These are phyloP conservation scores for Perognathus longimembris DNA, from an alignment of 2,113 vertebrate species.

Conservation along the genomic window DNA sequence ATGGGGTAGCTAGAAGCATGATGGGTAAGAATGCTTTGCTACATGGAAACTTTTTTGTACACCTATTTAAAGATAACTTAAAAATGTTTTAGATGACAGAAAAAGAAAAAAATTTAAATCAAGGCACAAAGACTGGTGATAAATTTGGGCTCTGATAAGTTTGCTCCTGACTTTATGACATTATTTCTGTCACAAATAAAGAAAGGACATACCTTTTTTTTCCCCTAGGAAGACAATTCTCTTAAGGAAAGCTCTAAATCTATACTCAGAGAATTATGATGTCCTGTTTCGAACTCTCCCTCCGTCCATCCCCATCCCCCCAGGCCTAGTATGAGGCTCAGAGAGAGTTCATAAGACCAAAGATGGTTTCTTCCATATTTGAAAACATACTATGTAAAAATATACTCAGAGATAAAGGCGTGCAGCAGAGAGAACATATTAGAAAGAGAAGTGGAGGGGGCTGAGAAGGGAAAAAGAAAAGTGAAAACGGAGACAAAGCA, in stretches of 20 bases:
- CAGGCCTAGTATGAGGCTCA: neutral
- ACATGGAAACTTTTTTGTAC: too few relatives aligned
- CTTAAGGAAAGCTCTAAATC: neutral
- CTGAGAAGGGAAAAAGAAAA: neutral
- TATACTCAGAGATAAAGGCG: neutral
- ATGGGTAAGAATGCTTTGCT: too few relatives aligned
- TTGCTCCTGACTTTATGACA: conserved; percentile 31
- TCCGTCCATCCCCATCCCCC: too few relatives aligned
- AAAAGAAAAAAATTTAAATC: neutral
- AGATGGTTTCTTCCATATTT: neutral
- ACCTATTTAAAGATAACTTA: too few relatives aligned
- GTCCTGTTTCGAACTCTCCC: neutral
- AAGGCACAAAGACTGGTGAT: conserved; percentile 14
- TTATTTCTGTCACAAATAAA: conserved; percentile 36
- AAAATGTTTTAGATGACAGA: too few relatives aligned
- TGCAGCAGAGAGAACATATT: neutral
- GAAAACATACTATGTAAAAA: neutral
- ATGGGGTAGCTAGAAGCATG: too few relatives aligned
- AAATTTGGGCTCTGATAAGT: neutral
- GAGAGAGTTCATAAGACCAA: neutral
- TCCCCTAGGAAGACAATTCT: neutral
- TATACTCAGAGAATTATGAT: neutral
- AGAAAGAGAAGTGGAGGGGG: neutral
- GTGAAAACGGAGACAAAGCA: too few relatives aligned
- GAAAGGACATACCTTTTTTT: neutral